Conservation (phyloP, 2,797 vertebrate species). For the Synaphobranchus kaupii region DNA sequence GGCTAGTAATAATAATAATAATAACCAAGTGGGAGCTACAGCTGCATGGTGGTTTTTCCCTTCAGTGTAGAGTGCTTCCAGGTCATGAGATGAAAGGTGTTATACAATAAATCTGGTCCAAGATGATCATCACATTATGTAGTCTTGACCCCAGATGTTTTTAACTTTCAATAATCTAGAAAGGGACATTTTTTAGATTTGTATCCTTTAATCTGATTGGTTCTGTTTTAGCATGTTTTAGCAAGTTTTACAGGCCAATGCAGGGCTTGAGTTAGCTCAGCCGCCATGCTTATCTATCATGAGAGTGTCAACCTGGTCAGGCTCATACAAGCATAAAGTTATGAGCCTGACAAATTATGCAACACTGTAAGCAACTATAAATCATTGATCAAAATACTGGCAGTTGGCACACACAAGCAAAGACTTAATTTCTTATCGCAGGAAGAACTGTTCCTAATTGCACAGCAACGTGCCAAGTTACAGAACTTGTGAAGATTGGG, state of each 20-base stretch:
- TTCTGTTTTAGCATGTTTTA: background rate
- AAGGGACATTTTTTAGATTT: background rate
- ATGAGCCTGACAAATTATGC: no score
- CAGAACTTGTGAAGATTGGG: background rate
- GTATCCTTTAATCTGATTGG: background rate
- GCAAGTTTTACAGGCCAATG: background rate
- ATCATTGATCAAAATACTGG: background rate
- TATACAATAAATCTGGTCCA: no score
- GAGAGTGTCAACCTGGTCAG: background rate
- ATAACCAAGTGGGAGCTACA: no score
- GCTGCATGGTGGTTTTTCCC: no score
- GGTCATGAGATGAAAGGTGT: no score
- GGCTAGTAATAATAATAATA: no score
- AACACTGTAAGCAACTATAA: no score
- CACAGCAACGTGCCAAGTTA: background rate
- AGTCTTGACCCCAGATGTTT: no score
- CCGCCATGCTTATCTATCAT: background rate
- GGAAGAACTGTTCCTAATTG: background rate
- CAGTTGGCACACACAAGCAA: background rate
- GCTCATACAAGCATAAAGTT: no score
- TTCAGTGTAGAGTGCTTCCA: background rate
- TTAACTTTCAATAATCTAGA: no score
- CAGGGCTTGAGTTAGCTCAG: no score
- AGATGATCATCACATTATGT: no score
- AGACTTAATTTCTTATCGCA: background rate